Percentiles rank a stretch among this genome's conserved stretches.
Conservation (phyloP, 2,888 invertebrate genomes). For the Catocala sponsa region DNA sequence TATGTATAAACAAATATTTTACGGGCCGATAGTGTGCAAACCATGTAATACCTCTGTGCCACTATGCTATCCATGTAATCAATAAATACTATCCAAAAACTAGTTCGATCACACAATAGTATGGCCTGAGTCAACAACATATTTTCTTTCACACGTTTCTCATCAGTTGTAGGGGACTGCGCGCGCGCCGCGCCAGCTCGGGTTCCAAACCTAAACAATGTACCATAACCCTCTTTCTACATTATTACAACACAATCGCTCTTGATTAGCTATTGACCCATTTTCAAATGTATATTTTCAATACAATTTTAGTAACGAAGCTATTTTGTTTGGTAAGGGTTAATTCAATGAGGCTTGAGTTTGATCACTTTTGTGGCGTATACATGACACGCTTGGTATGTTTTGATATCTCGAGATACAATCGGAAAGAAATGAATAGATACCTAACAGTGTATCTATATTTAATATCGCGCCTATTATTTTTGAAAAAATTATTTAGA, state of each 20-base stretch:
- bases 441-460: too few relatives aligned
- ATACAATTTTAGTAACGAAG: slow-evolving; percentile 43
- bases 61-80: too few relatives aligned
- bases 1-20: too few relatives aligned
- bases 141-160: slow-evolving; percentile 47
- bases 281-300: slow-evolving; percentile 54
- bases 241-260: slow-evolving; percentile 65
- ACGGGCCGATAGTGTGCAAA: too few relatives aligned
- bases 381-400: slow-evolving; percentile 3
- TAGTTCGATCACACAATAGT: slow-evolving; percentile 1
- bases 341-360: slow-evolving; percentile 19
- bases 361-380: slow-evolving; percentile 5
- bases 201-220: slow-evolving; percentile 61
- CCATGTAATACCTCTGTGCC: too few relatives aligned
- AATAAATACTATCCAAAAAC: neutral
- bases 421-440: too few relatives aligned
- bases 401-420: neutral
- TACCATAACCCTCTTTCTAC: slow-evolving; percentile 50
- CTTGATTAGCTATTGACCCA: slow-evolving; percentile 72
- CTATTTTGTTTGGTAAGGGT: slow-evolving; percentile 47
- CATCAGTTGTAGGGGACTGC: slow-evolving; percentile 39
- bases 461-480: too few relatives aligned
- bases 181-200: slow-evolving; percentile 52
- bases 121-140: slow-evolving; percentile 36
- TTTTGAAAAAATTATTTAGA: too few relatives aligned